A percentile compares a stretch with the other conserved stretches of the same genome.
Conservation (phyloP, 2,888 invertebrate species). For the Nephrotoma appendiculata region DNA sequence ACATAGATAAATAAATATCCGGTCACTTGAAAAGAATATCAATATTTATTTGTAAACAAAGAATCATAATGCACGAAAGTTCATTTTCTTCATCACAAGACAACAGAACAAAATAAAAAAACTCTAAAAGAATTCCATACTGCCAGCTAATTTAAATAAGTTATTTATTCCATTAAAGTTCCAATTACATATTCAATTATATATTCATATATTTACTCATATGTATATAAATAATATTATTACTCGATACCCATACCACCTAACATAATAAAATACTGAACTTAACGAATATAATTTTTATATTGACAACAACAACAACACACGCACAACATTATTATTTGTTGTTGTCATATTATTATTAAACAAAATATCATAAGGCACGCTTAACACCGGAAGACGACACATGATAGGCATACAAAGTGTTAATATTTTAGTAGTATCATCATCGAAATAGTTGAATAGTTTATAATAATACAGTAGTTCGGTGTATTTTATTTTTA, state of each 20-base stretch:
- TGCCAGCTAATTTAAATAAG: background rate
- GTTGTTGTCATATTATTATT: background rate
- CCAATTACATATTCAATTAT: background rate
- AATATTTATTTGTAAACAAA: background rate
- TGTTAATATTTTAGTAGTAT: slow-evolving; percentile 3
- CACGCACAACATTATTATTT: background rate
- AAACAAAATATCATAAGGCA: slow-evolving; percentile 9
- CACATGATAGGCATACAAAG: slow-evolving; percentile 15
- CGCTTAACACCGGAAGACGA: slow-evolving; percentile 17
- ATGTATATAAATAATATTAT: background rate
- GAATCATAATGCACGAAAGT: background rate
- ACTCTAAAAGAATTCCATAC: background rate
- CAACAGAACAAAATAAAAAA: background rate
- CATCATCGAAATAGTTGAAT: background rate
- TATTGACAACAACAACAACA: background rate
- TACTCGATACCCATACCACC: background rate
- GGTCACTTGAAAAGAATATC: background rate
- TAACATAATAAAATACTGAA: background rate
- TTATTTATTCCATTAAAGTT: background rate
- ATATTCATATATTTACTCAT: background rate
- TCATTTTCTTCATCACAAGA: background rate
- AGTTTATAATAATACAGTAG: background rate
- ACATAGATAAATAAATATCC: background rate
- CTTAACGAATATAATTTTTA: background rate
- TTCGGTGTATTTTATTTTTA: background rate